phyloP scores from a whole-genome alignment of 2,113 vertebrate genomes.

The Proterorhinus semilunaris region DNA sequence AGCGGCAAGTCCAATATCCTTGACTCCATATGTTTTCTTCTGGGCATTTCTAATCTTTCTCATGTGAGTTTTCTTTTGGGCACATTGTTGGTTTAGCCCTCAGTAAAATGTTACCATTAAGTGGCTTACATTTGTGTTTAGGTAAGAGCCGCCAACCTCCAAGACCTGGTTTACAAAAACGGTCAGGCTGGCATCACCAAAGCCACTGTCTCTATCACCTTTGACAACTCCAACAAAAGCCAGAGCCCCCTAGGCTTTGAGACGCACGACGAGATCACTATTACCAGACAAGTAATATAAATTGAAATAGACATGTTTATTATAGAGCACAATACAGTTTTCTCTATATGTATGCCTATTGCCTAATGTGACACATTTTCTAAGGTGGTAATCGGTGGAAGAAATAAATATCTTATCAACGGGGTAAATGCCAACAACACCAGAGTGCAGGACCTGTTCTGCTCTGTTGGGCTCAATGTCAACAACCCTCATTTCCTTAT shows the following conservation, averaged over 20 bases:
- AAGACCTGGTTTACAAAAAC: constrained; percentile 94
- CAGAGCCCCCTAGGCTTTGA: constrained; percentile 93
- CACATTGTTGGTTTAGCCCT: background rate
- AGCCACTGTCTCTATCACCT: constrained; percentile 89
- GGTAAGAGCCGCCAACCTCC: constrained; percentile 90
- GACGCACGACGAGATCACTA: constrained; percentile 85
- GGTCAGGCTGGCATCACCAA: constrained; percentile 92
- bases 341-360: too few species aligned
- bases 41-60: constrained; percentile 88
- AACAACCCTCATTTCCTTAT: constrained; percentile 99
- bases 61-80: constrained; percentile 76
- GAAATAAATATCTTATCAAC: constrained; percentile 95
- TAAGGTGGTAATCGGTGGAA: constrained; percentile 87
- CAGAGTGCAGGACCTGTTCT: constrained; percentile 93
- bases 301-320: background rate
- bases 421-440: constrained; percentile 86
- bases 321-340: too few species aligned
- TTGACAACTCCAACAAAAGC: constrained; percentile 94
- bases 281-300: constrained; percentile 88
- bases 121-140: background rate
- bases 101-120: background rate
- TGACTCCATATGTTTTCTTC: constrained; percentile 93
- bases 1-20: constrained; percentile 97
- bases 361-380: background rate
- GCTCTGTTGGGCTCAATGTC: constrained; percentile 93